Conservation (phyloP, 2,888 invertebrate genomes). For the Fragum sueziense region DNA sequence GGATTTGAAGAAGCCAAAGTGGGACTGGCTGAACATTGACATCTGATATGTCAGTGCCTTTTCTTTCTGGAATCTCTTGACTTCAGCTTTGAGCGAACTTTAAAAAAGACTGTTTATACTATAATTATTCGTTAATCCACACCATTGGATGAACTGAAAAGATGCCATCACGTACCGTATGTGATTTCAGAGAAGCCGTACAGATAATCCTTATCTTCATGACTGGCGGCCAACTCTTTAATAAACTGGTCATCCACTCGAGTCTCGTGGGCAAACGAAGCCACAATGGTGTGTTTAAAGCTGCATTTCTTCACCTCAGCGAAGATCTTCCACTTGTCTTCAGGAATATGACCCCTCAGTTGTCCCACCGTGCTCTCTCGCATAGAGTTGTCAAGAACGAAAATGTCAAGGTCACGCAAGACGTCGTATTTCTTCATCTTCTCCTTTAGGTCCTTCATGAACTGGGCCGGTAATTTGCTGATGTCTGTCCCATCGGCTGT, state of each 20-base stretch:
- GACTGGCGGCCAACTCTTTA: slow-evolving; percentile 11
- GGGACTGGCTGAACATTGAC: too few species aligned
- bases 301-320: slow-evolving; percentile 37
- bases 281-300: slow-evolving; percentile 36
- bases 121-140: too few species aligned
- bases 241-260: slow-evolving; percentile 36
- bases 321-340: slow-evolving; percentile 34
- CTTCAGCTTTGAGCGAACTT: too few species aligned
- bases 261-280: slow-evolving; percentile 27
- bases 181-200: slow-evolving; percentile 33
- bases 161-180: slow-evolving; percentile 8
- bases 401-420: slow-evolving; percentile 29
- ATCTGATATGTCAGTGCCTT: too few species aligned
- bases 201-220: slow-evolving; percentile 15
- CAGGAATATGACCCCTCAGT: slow-evolving; percentile 35
- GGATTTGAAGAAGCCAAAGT: too few species aligned
- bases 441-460: slow-evolving; percentile 13
- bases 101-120: too few species aligned
- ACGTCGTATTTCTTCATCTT: slow-evolving; percentile 18
- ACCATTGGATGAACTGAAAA: too few species aligned
- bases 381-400: slow-evolving; percentile 43
- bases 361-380: slow-evolving; percentile 42
- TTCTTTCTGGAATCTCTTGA: too few species aligned
- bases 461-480: neutral
- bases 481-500: neutral